Conservation (phyloP, 2,888 invertebrate genomes). For the Hyalella azteca region DNA sequence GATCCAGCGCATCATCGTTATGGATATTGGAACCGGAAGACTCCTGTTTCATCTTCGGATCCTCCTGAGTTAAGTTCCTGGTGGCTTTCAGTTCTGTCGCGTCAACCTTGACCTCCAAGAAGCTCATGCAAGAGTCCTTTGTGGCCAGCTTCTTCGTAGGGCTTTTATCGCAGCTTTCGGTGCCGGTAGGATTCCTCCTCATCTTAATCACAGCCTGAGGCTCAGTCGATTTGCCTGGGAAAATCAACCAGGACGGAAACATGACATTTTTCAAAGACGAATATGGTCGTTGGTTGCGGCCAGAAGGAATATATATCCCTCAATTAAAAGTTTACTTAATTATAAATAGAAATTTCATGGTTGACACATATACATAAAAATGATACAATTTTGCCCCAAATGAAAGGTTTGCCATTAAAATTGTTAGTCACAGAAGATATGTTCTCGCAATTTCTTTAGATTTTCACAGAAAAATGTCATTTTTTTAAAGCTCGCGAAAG, state of each 20-base stretch:
- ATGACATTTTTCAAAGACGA: not conserved
- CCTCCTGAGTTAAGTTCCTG: not conserved
- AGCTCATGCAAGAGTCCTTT: not conserved
- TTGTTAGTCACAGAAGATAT: not conserved
- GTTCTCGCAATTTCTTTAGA: not conserved
- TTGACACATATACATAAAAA: not conserved
- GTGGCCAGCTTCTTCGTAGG: not conserved
- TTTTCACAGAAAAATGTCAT: not conserved
- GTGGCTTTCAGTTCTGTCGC: not conserved
- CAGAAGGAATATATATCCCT: not conserved
- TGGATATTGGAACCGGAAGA: not conserved
- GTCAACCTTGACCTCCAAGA: conserved; percentile 10
- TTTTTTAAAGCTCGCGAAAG: conserved; percentile 62
- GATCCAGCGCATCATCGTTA: not conserved
- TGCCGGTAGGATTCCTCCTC: not conserved
- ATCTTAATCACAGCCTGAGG: not conserved
- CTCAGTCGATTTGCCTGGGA: conserved; percentile 1
- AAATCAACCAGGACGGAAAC: not conserved
- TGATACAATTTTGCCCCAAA: not conserved
- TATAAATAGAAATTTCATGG: not conserved
- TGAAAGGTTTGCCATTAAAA: not conserved
- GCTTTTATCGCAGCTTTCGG: not conserved
- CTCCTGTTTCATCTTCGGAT: not conserved
- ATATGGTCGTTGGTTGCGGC: not conserved
- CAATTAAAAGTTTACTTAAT: not conserved